These are phyloP conservation scores for Synanthedon formicaeformis DNA, from an alignment of 2,888 invertebrate species.

Conservation along the genomic window DNA sequence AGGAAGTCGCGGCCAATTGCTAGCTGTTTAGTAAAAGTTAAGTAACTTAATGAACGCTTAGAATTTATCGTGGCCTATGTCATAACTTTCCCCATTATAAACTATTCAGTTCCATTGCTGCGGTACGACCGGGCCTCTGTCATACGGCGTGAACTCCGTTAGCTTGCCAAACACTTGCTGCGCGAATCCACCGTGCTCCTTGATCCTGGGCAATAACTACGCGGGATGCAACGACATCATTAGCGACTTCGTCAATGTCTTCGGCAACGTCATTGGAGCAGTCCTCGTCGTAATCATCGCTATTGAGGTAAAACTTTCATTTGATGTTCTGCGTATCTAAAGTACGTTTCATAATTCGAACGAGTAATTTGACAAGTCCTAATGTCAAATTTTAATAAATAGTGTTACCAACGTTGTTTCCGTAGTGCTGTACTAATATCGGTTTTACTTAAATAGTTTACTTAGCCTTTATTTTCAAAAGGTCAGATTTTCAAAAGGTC, in stretches of 20 bases:
- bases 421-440: too few species aligned
- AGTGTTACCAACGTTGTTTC: too few species aligned
- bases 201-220: constrained; percentile 33
- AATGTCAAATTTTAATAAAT: too few species aligned
- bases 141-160: constrained; percentile 28
- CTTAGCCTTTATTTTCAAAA: too few species aligned
- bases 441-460: too few species aligned
- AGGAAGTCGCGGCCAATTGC: too few species aligned
- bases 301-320: constrained; percentile 68
- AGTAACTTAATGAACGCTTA: too few species aligned
- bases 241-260: constrained; percentile 43
- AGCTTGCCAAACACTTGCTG: constrained; percentile 57
- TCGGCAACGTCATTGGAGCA: constrained; percentile 69
- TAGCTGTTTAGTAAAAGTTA: too few species aligned
- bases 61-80: neutral
- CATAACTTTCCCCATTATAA: neutral
- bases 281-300: constrained; percentile 74
- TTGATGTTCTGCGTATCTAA: too few species aligned
- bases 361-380: too few species aligned
- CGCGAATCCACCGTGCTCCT: constrained; percentile 18
- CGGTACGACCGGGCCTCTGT: constrained; percentile 43
- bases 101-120: constrained; percentile 69
- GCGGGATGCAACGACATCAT: constrained; percentile 59
- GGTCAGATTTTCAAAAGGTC: too few species aligned
- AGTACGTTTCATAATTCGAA: too few species aligned